These are phyloP conservation scores for Ranitomeya imitator DNA, from an alignment of 2,113 vertebrate genomes.

Conservation along the genomic window DNA sequence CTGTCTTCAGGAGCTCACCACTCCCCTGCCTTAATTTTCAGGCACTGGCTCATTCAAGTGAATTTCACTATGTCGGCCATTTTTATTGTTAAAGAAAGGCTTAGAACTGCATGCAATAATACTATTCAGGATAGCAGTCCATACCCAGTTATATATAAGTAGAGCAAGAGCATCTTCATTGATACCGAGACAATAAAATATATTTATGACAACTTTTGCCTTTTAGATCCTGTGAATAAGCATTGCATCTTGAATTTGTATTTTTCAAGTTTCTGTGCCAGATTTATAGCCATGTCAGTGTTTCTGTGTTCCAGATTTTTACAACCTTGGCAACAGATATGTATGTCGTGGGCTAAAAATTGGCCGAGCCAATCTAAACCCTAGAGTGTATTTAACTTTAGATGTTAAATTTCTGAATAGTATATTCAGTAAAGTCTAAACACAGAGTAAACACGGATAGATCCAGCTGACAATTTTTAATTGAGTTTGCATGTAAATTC, in stretches of 20 bases:
- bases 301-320: slow-evolving; percentile 40
- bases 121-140: too few species aligned
- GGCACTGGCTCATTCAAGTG: too few species aligned
- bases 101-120: background rate
- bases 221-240: background rate
- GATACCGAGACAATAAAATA: background rate
- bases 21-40: too few species aligned
- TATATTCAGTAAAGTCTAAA: slow-evolving; percentile 27
- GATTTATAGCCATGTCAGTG: slow-evolving; percentile 41
- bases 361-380: slow-evolving; percentile 24
- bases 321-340: slow-evolving; percentile 37
- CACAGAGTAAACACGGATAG: slow-evolving; percentile 24
- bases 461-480: slow-evolving; percentile 20
- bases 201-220: background rate
- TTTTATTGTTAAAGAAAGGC: background rate
- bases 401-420: slow-evolving; percentile 20
- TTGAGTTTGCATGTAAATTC: background rate
- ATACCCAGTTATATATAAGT: background rate
- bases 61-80: too few species aligned
- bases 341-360: slow-evolving; percentile 41
- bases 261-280: slow-evolving; percentile 28
- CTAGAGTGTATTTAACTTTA: slow-evolving; percentile 37
- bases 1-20: too few species aligned
- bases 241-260: background rate
- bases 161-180: background rate